Percentiles rank a stretch among this genome's conserved stretches.
phyloP scores from a whole-genome alignment of 92 coral and sea anemone species.

The Paragorgia papillata region DNA sequence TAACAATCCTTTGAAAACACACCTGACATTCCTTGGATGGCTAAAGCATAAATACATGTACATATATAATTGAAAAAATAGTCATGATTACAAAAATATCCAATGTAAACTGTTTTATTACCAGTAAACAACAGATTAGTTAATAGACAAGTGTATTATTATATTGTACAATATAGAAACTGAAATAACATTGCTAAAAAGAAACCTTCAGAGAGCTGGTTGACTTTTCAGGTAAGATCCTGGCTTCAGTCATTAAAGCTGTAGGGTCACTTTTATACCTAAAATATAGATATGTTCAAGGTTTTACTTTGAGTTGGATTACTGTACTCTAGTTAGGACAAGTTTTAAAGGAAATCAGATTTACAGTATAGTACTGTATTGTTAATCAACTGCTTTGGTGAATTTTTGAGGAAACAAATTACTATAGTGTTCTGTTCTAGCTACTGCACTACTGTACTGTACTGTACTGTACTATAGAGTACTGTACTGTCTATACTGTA shows the following conservation, averaged over 20 bases:
- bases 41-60: background rate
- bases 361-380: background rate
- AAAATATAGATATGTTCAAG: background rate
- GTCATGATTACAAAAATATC: too few species aligned
- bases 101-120: too few species aligned
- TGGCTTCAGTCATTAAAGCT: conserved; percentile 63
- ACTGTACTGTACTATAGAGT: too few species aligned
- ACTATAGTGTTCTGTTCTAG: background rate
- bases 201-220: conserved; percentile 15
- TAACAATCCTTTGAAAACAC: conserved; percentile 76
- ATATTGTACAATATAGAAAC: background rate
- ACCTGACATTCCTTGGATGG: conserved; percentile 64
- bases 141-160: background rate
- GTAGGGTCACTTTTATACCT: conserved; percentile 71
- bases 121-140: background rate
- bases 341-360: background rate
- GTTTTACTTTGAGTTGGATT: background rate
- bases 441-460: too few species aligned
- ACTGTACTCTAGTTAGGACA: background rate
- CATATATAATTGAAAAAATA: too few species aligned
- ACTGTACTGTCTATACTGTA: too few species aligned
- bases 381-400: background rate
- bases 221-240: conserved; percentile 66
- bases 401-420: background rate
- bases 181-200: background rate